phyloP scores from a whole-genome alignment of 2,113 vertebrate genomes.

The Meleagris gallopavo region DNA sequence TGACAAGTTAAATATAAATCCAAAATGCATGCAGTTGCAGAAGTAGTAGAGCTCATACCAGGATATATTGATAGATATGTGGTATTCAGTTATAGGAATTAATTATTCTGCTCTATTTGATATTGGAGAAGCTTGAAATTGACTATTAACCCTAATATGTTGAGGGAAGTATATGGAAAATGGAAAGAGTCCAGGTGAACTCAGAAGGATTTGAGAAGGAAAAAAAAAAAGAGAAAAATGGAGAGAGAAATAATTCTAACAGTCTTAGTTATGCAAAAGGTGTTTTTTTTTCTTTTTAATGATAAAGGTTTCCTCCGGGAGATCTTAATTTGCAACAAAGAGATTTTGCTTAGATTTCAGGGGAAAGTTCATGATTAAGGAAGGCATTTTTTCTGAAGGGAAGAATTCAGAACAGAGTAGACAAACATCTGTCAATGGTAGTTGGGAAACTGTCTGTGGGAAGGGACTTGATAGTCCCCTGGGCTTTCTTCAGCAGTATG shows the following conservation, averaged over 20 bases:
- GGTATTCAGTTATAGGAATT: conserved; percentile 1
- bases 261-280: background rate
- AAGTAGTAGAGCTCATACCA: background rate
- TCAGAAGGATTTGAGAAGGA: background rate
- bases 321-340: background rate
- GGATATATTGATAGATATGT: background rate
- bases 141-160: background rate
- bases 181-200: background rate
- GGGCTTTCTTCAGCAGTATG: background rate
- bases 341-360: background rate
- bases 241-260: background rate
- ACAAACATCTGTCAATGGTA: background rate
- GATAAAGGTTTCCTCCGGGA: background rate
- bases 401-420: background rate
- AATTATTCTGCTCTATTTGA: background rate
- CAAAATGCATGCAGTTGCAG: background rate
- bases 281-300: background rate
- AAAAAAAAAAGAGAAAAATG: background rate
- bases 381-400: background rate
- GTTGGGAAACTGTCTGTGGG: background rate
- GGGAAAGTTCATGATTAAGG: background rate
- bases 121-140: background rate
- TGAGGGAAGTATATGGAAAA: background rate
- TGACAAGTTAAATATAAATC: conserved; percentile 32
- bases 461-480: background rate